Conservation (phyloP, 2,888 invertebrate genomes). For the Mesodorylaimus sp. region DNA sequence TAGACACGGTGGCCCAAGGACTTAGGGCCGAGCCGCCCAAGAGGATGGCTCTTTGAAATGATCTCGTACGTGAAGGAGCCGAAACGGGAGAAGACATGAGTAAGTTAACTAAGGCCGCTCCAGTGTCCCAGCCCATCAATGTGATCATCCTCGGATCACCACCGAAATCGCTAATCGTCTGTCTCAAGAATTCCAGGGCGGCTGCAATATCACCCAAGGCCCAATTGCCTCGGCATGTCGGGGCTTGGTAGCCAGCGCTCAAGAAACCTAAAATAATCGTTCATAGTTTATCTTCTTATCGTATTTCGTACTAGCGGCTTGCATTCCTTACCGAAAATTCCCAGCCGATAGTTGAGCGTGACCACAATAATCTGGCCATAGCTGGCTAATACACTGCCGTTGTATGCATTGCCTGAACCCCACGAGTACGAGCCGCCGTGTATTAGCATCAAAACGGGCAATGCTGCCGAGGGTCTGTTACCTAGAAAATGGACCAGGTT, state of each 20-base stretch:
- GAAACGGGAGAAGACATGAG: conserved; percentile 81
- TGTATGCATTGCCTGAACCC: conserved; percentile 90
- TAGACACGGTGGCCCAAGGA: conserved; percentile 20
- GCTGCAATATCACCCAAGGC: conserved; percentile 57
- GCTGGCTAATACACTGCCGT: conserved; percentile 78
- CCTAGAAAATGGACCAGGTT: too few species aligned
- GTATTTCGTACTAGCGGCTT: too few species aligned
- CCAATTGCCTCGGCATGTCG: conserved; percentile 48
- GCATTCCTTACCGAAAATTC: conserved; percentile 51
- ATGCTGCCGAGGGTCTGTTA: neutral
- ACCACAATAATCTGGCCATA: conserved; percentile 78
- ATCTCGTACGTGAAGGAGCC: conserved; percentile 27
- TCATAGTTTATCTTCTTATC: too few species aligned
- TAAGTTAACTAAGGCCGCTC: conserved; percentile 89
- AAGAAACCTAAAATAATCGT: conserved; percentile 34
- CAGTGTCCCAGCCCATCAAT: conserved; percentile 82
- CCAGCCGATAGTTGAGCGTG: conserved; percentile 85
- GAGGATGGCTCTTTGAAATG: conserved; percentile 56
- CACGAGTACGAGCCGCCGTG: conserved; percentile 48
- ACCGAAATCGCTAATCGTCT: conserved; percentile 80
- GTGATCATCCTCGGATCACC: conserved; percentile 84
- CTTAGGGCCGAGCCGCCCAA: conserved; percentile 57
- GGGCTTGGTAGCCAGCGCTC: conserved; percentile 30
- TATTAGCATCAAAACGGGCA: conserved; percentile 25
- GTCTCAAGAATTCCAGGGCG: conserved; percentile 87